phyloP scores from a whole-genome alignment of 1,140 invertebrate species.

The Pseudobourletiella spinata region DNA sequence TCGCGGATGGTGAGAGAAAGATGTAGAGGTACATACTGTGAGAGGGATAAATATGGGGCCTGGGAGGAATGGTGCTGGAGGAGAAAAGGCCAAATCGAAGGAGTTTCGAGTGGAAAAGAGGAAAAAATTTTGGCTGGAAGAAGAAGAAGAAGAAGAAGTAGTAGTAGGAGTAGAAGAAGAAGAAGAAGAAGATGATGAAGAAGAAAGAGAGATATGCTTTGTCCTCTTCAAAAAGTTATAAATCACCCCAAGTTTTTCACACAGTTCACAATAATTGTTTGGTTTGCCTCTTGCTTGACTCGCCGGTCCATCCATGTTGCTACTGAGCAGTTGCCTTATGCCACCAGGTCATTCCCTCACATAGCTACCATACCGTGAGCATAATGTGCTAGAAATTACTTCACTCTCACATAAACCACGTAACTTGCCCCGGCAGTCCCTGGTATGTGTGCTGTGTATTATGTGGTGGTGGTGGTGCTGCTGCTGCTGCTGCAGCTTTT shows the following conservation, averaged over 20 bases:
- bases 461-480: too few species aligned
- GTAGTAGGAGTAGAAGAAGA: too few species aligned
- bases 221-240: constrained; percentile 23
- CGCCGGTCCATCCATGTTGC: not conserved
- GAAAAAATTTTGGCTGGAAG: constrained; percentile 3
- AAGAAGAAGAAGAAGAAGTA: not conserved
- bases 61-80: too few species aligned
- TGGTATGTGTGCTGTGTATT: too few species aligned
- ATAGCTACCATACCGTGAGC: not conserved
- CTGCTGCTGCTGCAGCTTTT: too few species aligned
- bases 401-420: too few species aligned
- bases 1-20: too few species aligned
- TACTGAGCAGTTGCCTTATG: constrained; percentile 5
- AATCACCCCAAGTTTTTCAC: constrained; percentile 25
- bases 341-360: not conserved
- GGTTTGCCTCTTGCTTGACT: constrained; percentile 28
- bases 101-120: not conserved
- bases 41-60: not conserved
- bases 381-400: constrained; percentile 2
- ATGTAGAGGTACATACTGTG: too few species aligned
- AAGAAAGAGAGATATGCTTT: constrained; percentile 16
- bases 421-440: too few species aligned
- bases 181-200: constrained; percentile 3
- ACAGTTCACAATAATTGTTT: constrained; percentile 30
- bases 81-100: not conserved